A percentile compares a stretch with the other conserved stretches of the same genome.
These are phyloP conservation scores for Lepilemur septentrionalis DNA, from an alignment of 2,797 vertebrate species.

Conservation along the genomic window DNA sequence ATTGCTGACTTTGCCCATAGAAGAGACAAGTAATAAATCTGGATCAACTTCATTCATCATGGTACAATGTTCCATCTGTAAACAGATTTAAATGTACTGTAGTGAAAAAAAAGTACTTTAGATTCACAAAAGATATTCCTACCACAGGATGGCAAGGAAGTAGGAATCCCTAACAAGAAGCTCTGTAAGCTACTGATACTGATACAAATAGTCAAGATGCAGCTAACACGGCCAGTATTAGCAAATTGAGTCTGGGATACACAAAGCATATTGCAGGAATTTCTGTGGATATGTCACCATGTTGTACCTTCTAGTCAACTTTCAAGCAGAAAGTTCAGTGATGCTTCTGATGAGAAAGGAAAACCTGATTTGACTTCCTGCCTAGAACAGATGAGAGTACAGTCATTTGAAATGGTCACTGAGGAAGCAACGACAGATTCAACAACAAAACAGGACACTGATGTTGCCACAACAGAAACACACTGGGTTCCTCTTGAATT, in stretches of 20 bases:
- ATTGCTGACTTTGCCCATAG: constrained; percentile 92
- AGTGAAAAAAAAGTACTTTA: constrained; percentile 87
- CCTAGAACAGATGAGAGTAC: constrained; percentile 93
- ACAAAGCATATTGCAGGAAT: constrained; percentile 92
- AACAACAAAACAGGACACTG: constrained; percentile 84
- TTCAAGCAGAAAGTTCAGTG: constrained; percentile 87
- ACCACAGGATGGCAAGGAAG: constrained; percentile 91
- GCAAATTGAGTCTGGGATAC: constrained; percentile 92
- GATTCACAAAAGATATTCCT: constrained; percentile 96
- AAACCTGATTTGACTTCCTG: constrained; percentile 89
- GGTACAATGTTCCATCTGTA: constrained; percentile 92
- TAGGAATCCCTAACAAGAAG: constrained; percentile 91
- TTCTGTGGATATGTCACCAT: constrained; percentile 94
- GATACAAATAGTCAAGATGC: constrained; percentile 92
- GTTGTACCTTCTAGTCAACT: constrained; percentile 90
- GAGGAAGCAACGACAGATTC: constrained; percentile 88
- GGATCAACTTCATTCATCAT: constrained; percentile 91
- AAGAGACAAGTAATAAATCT: constrained; percentile 89
- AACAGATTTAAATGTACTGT: constrained; percentile 86
- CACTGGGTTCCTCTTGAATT: constrained; percentile 94
- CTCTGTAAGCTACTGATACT: constrained; percentile 93
- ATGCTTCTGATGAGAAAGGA: constrained; percentile 89
- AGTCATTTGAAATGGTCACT: constrained; percentile 92
- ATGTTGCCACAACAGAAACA: constrained; percentile 85
- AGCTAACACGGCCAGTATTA: constrained; percentile 90